phyloP scores from a whole-genome alignment of 2,113 vertebrate species.

The Lepus americanus region DNA sequence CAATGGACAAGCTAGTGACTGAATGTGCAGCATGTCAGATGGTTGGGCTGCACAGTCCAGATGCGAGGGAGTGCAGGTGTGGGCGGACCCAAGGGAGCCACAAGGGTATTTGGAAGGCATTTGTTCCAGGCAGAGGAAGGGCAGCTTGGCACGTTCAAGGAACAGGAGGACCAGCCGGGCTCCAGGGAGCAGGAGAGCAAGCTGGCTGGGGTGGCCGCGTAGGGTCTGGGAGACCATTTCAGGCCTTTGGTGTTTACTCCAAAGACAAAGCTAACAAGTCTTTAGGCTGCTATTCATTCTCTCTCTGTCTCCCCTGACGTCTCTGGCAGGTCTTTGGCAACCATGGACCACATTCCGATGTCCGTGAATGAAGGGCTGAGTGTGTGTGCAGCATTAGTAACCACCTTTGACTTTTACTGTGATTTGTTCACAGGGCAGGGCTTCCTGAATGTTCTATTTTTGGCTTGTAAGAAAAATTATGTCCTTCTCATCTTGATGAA shows the following conservation, averaged over 20 bases:
- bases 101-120: background rate
- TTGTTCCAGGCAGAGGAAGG: slow-evolving; percentile 22
- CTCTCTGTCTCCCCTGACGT: background rate
- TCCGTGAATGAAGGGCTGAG: slow-evolving; percentile 48
- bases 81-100: background rate
- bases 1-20: background rate
- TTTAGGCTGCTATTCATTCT: background rate
- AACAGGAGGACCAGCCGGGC: background rate
- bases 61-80: too few species aligned
- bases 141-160: background rate
- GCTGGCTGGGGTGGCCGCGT: rapidly evolving
- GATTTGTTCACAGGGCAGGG: slow-evolving; percentile 75
- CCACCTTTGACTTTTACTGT: slow-evolving; percentile 70
- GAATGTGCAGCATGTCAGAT: background rate
- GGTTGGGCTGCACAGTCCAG: too few species aligned
- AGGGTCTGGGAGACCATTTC: background rate
- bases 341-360: slow-evolving; percentile 28
- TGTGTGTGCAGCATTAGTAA: slow-evolving; percentile 48
- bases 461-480: slow-evolving; percentile 69
- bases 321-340: slow-evolving; percentile 25
- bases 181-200: background rate
- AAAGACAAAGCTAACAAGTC: background rate
- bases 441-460: slow-evolving; percentile 79
- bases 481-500: slow-evolving; percentile 76
- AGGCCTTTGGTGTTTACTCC: background rate